These are phyloP conservation scores for Drosophila planitibia DNA, from an alignment of 2,888 invertebrate genomes.

Conservation along the genomic window DNA sequence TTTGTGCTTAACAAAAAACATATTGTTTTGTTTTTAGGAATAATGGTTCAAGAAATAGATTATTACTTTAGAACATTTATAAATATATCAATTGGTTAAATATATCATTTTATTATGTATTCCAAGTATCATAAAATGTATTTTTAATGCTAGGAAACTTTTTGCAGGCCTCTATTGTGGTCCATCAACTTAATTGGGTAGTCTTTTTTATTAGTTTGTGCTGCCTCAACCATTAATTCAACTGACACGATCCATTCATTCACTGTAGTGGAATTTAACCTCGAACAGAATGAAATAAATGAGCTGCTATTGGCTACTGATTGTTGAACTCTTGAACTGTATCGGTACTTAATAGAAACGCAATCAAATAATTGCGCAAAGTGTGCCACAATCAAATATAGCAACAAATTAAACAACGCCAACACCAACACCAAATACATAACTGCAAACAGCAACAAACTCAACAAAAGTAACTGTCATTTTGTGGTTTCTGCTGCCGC, in stretches of 20 bases:
- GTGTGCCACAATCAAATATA: constrained; percentile 82
- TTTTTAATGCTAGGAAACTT: background rate
- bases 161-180: background rate
- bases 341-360: constrained; percentile 79
- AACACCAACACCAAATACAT: constrained; percentile 57
- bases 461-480: constrained; percentile 53
- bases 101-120: background rate
- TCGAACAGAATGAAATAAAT: constrained; percentile 54
- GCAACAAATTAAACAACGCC: constrained; percentile 77
- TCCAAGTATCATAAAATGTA: background rate
- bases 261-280: constrained; percentile 54
- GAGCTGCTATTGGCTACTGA: constrained; percentile 70
- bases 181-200: constrained; percentile 15
- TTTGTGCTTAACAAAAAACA: background rate
- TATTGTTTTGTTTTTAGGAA: background rate
- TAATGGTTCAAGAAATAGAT: background rate
- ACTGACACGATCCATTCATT: constrained; percentile 37
- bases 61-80: background rate
- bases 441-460: constrained; percentile 33
- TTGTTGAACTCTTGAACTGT: constrained; percentile 79
- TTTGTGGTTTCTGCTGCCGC: constrained; percentile 43
- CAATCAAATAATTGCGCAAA: constrained; percentile 82
- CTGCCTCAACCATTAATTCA: constrained; percentile 21
- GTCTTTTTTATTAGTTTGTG: constrained; percentile 23
- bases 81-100: background rate